Base-by-base conservation (phyloP, 2,113 vertebrate genomes). In the Pogona vitticeps region DNA sequence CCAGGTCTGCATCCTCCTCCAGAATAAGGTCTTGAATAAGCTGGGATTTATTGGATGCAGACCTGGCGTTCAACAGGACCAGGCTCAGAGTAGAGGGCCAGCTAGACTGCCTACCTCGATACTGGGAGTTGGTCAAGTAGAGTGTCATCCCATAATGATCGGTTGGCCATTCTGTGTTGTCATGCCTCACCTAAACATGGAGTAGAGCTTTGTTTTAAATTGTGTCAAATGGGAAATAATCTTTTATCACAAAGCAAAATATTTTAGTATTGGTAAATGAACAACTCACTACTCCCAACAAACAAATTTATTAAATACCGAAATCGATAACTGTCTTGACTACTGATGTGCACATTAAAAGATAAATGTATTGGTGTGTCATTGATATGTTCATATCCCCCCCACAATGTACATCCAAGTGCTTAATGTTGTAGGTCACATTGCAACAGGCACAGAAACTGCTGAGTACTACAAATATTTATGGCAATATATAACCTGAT, bases 391-490 rank as follows among this genome's bases (percentile, higher is more conserved):
- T 88, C 72, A 81, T 38, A 20, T 75, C 85, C 77, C 12, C 90
- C 40, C 65, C 72, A 77, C 0, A 92, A 63, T 86, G n/a, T 58
- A 23, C 1, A 9, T 12, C 76, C 87, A 5, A 88, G 94, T 91
- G 85, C 85, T 73, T 91, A 93, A 91, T 80, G 91, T 52, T 86
- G 15, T 90, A 92, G 91, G 88, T 94, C 81, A 80, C 80, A 79
- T 92, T 91, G 79, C 85, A 90, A 90, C 59, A 89, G 86, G 84
- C 80, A 88, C 40, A 56, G 88, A 92, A 95, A 92, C 59, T 92
- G 91, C 92, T 89, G 85, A 94, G 85, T 83, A 83, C 84, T 90
- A 56, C 83, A 92, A 92, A 91, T 95, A 93, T 90, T 92, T 91
- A 90, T 90, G 38, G 90, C 84, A 89, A 65, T 94, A 59, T 80